These are phyloP conservation scores for Pseudomyrmex flavicornis DNA, from an alignment of 1,140 invertebrate species.

Conservation along the genomic window DNA sequence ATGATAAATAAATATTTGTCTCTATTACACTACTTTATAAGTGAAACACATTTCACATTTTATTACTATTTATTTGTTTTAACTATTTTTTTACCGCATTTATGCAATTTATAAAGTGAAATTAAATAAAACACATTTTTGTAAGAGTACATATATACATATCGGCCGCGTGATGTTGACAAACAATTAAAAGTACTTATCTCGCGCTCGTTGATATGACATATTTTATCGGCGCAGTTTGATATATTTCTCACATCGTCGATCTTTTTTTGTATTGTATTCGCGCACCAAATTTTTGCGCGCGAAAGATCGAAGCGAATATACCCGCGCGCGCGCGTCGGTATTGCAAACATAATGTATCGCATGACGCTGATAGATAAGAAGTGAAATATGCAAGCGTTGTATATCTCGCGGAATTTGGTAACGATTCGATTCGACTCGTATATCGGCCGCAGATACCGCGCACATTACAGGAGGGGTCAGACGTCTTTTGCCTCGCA, in stretches of 20 bases:
- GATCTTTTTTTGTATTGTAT: neutral
- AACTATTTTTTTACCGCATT: neutral
- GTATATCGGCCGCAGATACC: no score
- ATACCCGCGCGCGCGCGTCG: neutral
- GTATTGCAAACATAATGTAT: constrained; percentile 17
- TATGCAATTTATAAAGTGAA: neutral
- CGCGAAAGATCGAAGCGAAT: neutral
- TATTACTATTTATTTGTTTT: neutral
- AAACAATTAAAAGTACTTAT: neutral
- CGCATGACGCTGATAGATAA: constrained; percentile 15
- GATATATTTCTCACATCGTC: no score
- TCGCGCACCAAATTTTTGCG: neutral
- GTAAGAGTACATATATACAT: no score
- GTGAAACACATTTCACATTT: neutral
- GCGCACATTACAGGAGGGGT: no score
- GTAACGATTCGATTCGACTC: neutral
- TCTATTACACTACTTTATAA: neutral
- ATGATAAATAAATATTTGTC: neutral
- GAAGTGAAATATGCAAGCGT: constrained; percentile 17
- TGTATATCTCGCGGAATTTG: neutral
- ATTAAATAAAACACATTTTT: no score
- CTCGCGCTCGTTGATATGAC: no score
- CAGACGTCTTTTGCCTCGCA: neutral
- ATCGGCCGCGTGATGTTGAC: neutral
- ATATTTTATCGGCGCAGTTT: no score